Evolutionary conservation across 2,797 vertebrate genomes (phyloP), one percentile per base, ranked within the genome.

Genomic region (Oryzias sinensis): DNA sequence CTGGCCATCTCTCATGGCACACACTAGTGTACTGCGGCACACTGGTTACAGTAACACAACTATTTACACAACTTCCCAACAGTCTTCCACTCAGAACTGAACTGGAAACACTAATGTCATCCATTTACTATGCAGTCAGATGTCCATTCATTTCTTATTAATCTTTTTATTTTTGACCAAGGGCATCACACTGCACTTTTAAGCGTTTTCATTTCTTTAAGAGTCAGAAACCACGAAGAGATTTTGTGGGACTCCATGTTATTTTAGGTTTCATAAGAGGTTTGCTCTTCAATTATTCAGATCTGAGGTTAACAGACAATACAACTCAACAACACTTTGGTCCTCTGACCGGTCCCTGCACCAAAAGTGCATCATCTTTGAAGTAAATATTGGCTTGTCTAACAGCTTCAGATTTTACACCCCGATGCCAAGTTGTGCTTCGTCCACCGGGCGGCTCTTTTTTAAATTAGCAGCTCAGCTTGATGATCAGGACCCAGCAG

Each of bases 401-500:
- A 66, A 45, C 56, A 50, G 46, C 43, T 49, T 56, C 70, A 45
- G 6, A 52, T 66, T 71, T 70, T 49, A 62, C 53, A 29, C 49
- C 54, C 16, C 25, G 49, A 27, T 40, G 43, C 57, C 43, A 20
- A 72, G 46, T 41, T 6, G 49, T 27, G 66, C 52, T 58, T 42
- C 4, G 40, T 65, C 61, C 61, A 69, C 44, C 17, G 49, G 64
- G 76, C 45, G 53, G 61, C 66, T 66, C 45, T 59, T 81, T 47
- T 86, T 85, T 82, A 82, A 84, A 86, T 87, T 87, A 85, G 75
- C 79, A 61, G 57, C 74, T 80, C 73, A 74, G 68, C 58, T 43
- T 20, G 65, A 43, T 45, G 62, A 58, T 64, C 56, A 72, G 51
- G 76, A 70, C 80, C 53, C 70, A 62, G 77, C 70, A 3, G 70